A percentile compares a stretch with the other conserved stretches of the same genome.
phyloP scores from a whole-genome alignment of 2,888 invertebrate species.

The Ischnus inquisitorius region DNA sequence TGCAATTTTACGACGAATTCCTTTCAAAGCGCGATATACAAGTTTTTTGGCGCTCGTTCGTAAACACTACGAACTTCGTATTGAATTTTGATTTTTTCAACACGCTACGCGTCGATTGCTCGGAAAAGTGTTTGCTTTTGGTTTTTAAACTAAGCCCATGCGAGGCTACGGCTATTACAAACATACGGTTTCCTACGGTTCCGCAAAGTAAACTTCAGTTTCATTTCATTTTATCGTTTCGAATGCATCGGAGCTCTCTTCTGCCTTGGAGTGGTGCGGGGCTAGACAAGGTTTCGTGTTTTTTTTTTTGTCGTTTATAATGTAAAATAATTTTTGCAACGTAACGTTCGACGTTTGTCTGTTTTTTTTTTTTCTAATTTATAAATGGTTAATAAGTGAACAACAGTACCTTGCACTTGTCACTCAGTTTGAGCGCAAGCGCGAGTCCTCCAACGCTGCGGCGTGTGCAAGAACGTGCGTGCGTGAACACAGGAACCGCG shows the following conservation, averaged over 20 bases:
- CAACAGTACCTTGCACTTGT: constrained; percentile 88
- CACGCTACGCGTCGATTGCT: constrained; percentile 1
- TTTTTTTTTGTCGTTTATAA: not conserved
- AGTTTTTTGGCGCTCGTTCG: not conserved
- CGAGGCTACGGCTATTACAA: constrained; percentile 49
- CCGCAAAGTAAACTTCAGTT: constrained; percentile 17
- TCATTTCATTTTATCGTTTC: not conserved
- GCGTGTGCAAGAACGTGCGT: constrained; percentile 84
- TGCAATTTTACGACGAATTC: constrained; percentile 37
- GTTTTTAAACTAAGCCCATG: constrained; percentile 43
- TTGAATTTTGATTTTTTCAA: not conserved
- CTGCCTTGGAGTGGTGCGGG: constrained; percentile 68
- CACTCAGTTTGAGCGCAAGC: constrained; percentile 93
- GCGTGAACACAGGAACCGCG: constrained; percentile 87
- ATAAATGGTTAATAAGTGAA: constrained; percentile 68
- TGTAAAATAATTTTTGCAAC: constrained; percentile 18
- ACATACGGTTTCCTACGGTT: constrained; percentile 50
- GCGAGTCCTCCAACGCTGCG: constrained; percentile 88
- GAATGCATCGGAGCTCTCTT: constrained; percentile 38
- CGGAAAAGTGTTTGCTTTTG: constrained; percentile 34
- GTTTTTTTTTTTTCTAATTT: constrained; percentile 48
- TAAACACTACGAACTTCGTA: constrained; percentile 1
- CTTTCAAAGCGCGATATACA: not conserved
- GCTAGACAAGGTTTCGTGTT: constrained; percentile 28
- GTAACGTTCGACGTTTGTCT: constrained; percentile 2